Evolutionary conservation across 1,140 invertebrate species (phyloP).

Genomic region (Octopus sinensis): DNA sequence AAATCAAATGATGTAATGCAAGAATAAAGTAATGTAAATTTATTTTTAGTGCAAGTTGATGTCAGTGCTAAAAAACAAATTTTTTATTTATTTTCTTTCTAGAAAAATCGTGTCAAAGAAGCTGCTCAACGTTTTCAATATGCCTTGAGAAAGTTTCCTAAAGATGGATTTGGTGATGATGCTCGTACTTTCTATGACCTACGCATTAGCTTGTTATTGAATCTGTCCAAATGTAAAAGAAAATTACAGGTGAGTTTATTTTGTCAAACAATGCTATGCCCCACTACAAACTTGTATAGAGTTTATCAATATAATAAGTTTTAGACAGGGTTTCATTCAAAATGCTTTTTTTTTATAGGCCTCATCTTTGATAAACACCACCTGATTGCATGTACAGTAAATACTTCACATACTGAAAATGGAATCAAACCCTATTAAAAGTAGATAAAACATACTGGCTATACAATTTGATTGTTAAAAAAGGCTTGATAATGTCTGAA

Average conservation of each 20-base stretch:
- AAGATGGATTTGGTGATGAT: slow-evolving; percentile 61
- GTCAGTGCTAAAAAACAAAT: too few relatives aligned
- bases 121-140: slow-evolving; percentile 93
- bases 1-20: too few relatives aligned
- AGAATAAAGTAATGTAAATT: too few relatives aligned
- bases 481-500: too few relatives aligned
- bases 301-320: not conserved
- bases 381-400: too few relatives aligned
- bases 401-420: too few relatives aligned
- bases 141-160: slow-evolving; percentile 84
- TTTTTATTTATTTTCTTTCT: slow-evolving; percentile 26
- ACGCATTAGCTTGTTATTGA: slow-evolving; percentile 82
- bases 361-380: too few relatives aligned
- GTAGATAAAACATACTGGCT: too few relatives aligned
- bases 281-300: not conserved
- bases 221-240: slow-evolving; percentile 85
- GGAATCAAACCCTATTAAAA: too few relatives aligned
- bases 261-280: not conserved
- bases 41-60: too few relatives aligned
- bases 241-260: slow-evolving; percentile 81
- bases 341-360: not conserved
- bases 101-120: slow-evolving; percentile 82
- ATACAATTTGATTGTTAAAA: too few relatives aligned
- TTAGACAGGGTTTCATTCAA: not conserved
- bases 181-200: slow-evolving; percentile 75